Evolutionary conservation across 1,140 invertebrate genomes (phyloP), one percentile per base, ranked within the genome.

Genomic region (Metopolophium dirhodum): DNA sequence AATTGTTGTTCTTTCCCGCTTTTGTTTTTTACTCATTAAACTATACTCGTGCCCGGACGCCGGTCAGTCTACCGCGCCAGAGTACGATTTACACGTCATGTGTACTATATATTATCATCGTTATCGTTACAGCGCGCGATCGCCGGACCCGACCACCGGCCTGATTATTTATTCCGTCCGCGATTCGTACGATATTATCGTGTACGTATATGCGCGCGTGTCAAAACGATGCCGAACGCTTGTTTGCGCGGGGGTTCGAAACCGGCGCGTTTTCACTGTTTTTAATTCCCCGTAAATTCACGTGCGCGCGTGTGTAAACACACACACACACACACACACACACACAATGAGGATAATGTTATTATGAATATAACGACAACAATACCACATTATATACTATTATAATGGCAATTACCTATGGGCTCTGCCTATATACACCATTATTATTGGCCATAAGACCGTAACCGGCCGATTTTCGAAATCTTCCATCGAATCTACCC

Each of bases 1-100:
- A 85, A 85, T 30, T 85, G 45, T 41, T 83, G 20, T 51, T 35
- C 35, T n/a, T 51, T 51, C 14, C 8, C 45, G 57, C 77, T 91
- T 91, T 83, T 83, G 90, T 83, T 91, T 91, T 91, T 77, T 91
- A 83, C 90, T 82, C 61, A 45, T 91, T 91, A 45, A 23, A 82
- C 30, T 49, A 49, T 11, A 23, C 90, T 18, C 26, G 37, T 30
- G 86, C 47, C 47, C n/a, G 51, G 51, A 54, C 51, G 45, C n/a
- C 47, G 85, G 61, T 23, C 51, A 54, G 51, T 0, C 51, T 7
- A n/a, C 45, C 30, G 22, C n/a, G 20, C 22, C 7, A n/a, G 57
- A 26, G 30, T 61, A 61, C 23, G 4, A 30, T n/a, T 51, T 54
- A 35, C 88, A n/a, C 35, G n/a, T 51, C 68, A n/a, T 7, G 82